A percentile compares a stretch with the other conserved stretches of the same genome.
Conservation (phyloP, 2,113 vertebrate genomes). For the Paracanthobrama guichenoti region DNA sequence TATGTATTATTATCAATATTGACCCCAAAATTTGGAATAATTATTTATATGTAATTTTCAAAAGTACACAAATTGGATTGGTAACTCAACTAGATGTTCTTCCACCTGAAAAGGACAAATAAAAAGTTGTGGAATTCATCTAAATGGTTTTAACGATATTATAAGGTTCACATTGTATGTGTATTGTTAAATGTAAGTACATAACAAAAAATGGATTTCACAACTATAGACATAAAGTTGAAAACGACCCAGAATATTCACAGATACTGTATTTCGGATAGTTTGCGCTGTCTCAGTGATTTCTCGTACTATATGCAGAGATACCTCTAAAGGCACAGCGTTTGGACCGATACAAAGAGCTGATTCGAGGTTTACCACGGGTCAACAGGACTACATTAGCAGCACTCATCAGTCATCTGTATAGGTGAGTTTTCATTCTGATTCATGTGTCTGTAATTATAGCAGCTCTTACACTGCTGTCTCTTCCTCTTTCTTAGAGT, state of each 20-base stretch:
- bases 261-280: background rate
- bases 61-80: too few species aligned
- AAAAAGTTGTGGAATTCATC: background rate
- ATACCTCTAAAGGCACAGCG: conserved; percentile 78
- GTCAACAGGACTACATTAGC: conserved; percentile 91
- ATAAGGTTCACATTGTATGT: background rate
- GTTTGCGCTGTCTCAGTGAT: background rate
- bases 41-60: too few species aligned
- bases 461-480: background rate
- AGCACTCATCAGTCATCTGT: conserved; percentile 91
- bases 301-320: conserved; percentile 66
- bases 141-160: background rate
- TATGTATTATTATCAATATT: too few species aligned
- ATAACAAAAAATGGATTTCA: background rate
- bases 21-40: too few species aligned
- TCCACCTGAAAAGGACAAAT: background rate
- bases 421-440: conserved; percentile 77
- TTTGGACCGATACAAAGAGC: conserved; percentile 90
- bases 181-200: background rate
- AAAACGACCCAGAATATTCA: background rate
- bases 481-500: conserved; percentile 75
- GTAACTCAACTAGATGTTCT: background rate
- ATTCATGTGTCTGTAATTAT: background rate
- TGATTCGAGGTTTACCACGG: conserved; percentile 85
- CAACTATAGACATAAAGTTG: background rate